Evolutionary conservation across 1,140 invertebrate genomes (phyloP), one percentile per base, ranked within the genome.

Genomic region (Drosophila sproati): DNA sequence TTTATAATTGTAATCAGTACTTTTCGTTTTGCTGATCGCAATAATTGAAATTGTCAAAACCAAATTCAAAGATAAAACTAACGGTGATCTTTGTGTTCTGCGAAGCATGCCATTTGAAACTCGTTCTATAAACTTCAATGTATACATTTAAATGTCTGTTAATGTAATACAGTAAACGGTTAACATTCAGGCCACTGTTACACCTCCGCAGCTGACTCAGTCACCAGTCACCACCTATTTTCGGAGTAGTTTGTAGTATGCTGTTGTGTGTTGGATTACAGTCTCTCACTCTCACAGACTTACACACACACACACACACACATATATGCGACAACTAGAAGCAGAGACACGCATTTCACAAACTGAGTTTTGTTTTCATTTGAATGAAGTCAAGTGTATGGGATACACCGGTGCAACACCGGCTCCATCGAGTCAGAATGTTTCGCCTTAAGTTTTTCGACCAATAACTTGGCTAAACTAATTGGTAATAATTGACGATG

Each of bases 161-260:
- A 47, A 73, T 34, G 41, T 20, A 6, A 8, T 10, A 12, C 45
- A 55, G 43, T 61, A 32, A 45, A 8, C 43, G 8, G 20, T n/a
- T 6, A 39, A 68, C 50, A 73, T 61, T 55, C 5, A 48, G 71
- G 50, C 71, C 48, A 73, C 56, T 51, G 55, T 60, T 51, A 73
- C 20, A 29, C 29, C 12, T 41, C 28, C 32, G 29, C 12, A 37
- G 2, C 31, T 37, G 12, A 29, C 28, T 3, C 43, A 28, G 28
- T 20, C 64, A 59, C 64, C 54, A 59, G 64, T n/a, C 8, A 28
- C 20, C 63, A 57, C 52, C 63, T 67, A 52, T 48, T 61, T 4
- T 61, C 7, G 2, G 41, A 20, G 20, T 39, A 54, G 34, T 29
- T 51, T 62, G 5, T 35, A 7, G 10, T 43, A 20, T 43, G 39